Base-by-base conservation (phyloP, 2,797 vertebrate genomes). In the Nasua narica region DNA sequence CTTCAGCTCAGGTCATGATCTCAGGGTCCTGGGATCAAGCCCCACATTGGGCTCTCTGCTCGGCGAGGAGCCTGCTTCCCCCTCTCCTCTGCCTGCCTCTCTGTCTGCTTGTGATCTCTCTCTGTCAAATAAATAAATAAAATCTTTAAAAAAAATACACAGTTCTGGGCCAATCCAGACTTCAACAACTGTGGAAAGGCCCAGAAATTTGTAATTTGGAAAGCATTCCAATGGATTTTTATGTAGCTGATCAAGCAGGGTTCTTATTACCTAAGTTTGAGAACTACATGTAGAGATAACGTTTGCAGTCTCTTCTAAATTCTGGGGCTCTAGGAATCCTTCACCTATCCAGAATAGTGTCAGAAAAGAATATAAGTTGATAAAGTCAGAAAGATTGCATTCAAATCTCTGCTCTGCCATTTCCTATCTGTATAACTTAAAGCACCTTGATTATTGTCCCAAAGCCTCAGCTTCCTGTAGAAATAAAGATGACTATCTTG, bases 401-500 rank as follows among this genome's bases (percentile, higher is more conserved):
- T 96, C 65, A 87, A 91, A 81, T 46, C 50, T 35, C 60, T 89
- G 25, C 14, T 83, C 52, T 89, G n/a, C 40, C 32, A 84, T 83
- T 95, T 89, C 35, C 65, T 67, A 76, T 32, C 65, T 15, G 7
- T 65, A 43, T 60, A 29, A 92, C 19, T 76, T 93, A 70, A 90
- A 95, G 65, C 43, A 56, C 25, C 86, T 37, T 79, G 62, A 92
- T 87, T 84, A 72, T 32, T 72, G 35, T 95, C 40, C 27, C 52
- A 89, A 84, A 91, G 46, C 25, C 52, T 97, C 54, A 25, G 35
- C 25, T 87, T 35, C 25, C 82, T 87, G n/a, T 60, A 93, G 8
- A 95, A 50, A 72, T 74, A 85, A 95, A 96, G 70, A 81, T 87
- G 62, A 95, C 48, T 85, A 76, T 12, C 11, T 81, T 74, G 37